Percentiles rank a stretch among this genome's conserved stretches.
phyloP scores from a whole-genome alignment of 2,797 vertebrate genomes.

The Anas bahamensis region DNA sequence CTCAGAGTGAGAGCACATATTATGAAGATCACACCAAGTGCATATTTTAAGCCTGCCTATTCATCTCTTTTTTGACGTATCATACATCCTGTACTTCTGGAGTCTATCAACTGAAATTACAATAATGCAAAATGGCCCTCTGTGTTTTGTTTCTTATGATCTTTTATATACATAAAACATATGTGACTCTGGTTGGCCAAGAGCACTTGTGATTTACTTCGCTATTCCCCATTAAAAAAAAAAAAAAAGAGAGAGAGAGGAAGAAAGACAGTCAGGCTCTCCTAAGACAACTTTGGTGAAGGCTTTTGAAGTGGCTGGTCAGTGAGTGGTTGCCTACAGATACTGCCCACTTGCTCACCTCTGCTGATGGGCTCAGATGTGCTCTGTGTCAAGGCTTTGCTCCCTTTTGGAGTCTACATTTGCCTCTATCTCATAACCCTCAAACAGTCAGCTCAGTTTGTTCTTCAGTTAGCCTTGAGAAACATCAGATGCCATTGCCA shows the following conservation, averaged over 20 bases:
- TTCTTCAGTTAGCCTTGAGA: slow-evolving; percentile 12
- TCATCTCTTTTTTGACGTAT: background rate
- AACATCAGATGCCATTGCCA: background rate
- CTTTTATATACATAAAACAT: background rate
- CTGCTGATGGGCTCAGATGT: background rate
- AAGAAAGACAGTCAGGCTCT: background rate
- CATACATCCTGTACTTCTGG: background rate
- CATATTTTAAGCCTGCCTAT: background rate
- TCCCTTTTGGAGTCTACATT: slow-evolving; percentile 8
- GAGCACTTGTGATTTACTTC: background rate
- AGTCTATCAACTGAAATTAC: background rate
- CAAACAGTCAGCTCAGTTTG: slow-evolving; percentile 4
- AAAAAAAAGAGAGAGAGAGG: background rate
- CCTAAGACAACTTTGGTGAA: background rate
- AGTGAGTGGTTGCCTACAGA: background rate
- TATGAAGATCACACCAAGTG: background rate
- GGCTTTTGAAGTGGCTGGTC: background rate
- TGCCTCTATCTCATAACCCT: background rate
- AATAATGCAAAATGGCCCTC: background rate
- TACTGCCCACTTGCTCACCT: background rate
- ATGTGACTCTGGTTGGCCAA: background rate
- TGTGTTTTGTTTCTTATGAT: slow-evolving; percentile 7
- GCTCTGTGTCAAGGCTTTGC: background rate
- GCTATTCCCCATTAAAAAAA: background rate
- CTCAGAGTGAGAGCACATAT: background rate